Percentiles rank a stretch among this genome's conserved stretches.
Conservation (phyloP, 2,797 vertebrate species). For the Carapus acus region DNA sequence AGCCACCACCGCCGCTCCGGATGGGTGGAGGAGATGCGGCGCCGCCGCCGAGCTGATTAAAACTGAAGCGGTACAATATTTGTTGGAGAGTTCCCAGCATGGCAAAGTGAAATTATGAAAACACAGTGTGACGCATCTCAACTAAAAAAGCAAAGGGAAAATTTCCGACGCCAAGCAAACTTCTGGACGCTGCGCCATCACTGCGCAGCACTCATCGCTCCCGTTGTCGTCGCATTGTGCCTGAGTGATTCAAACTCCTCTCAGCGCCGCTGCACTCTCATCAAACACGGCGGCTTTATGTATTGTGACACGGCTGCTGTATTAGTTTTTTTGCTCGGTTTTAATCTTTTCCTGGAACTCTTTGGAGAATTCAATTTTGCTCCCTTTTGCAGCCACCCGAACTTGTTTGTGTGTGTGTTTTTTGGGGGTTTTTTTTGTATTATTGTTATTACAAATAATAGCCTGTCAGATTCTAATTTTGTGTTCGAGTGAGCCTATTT, state of each 20-base stretch:
- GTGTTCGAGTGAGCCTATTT: not conserved
- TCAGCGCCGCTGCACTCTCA: not conserved
- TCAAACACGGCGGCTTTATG: not conserved
- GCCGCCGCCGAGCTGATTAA: constrained; percentile 29
- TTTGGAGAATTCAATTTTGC: not conserved
- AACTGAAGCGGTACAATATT: constrained; percentile 26
- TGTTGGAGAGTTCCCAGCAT: constrained; percentile 13
- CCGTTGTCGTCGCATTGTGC: not conserved
- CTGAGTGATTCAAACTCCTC: not conserved
- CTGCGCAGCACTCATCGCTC: not conserved
- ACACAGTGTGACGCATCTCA: not conserved
- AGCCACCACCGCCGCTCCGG: constrained; percentile 34
- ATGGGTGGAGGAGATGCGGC: constrained; percentile 26
- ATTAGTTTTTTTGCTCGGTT: no score
- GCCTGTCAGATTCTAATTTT: not conserved
- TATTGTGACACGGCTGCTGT: not conserved
- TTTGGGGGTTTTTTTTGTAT: no score
- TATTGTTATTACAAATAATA: not conserved
- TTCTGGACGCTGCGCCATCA: not conserved
- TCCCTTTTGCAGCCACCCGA: not conserved
- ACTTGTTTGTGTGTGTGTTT: no score
- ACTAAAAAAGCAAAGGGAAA: not conserved
- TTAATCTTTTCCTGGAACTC: no score
- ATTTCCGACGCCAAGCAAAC: not conserved
- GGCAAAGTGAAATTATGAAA: constrained; percentile 7